Base-by-base conservation (phyloP, 2,797 vertebrate species). In the Acanthornis magna region DNA sequence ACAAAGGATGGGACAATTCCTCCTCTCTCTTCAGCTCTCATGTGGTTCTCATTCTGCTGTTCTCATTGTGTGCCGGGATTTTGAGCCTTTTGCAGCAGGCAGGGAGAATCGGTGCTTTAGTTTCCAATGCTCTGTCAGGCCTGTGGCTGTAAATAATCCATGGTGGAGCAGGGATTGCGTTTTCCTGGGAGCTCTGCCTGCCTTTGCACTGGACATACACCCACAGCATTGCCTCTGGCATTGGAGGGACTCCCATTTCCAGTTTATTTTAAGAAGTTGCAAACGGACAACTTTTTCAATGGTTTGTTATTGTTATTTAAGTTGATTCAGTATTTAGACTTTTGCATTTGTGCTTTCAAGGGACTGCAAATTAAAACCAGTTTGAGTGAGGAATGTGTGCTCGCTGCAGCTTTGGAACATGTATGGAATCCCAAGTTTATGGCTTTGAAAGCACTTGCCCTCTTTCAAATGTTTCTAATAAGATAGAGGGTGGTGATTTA, bases 381-480 rank as follows among this genome's bases (percentile, higher is more conserved):
- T 96, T 95, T 38, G 48, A 93, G 86, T 62, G 34, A 97, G 96
- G 88, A 95, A 96, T 97, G 90, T 78, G 55, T 80, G 60, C 61
- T 89, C 60, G 11, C 80, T 97, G 43, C 95, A 95, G 91, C 96
- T 95, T 95, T 96, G 95, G 95, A 89, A 95, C 91, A 81, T 45
- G 89, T 55, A 95, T 95, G 87, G 95, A 96, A 96, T 97, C 95
- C 87, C 76, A 74, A 96, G 96, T 97, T 97, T 96, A 96, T 94
- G 93, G 91, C 66, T 97, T 92, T 97, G 95, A 91, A 94, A 96
- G 95, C 92, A 68, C 88, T 97, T 95, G 91, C 96, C 93, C 93
- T 89, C 91, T 96, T 96, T 97, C 97, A 96, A 96, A 89, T 97
- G 97, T 96, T 97, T 98, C 96, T 97, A 96, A 95, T 97, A 97